Evolutionary conservation across 2,113 vertebrate species (phyloP).

Genomic region (Chiloscyllium plagiosum): DNA sequence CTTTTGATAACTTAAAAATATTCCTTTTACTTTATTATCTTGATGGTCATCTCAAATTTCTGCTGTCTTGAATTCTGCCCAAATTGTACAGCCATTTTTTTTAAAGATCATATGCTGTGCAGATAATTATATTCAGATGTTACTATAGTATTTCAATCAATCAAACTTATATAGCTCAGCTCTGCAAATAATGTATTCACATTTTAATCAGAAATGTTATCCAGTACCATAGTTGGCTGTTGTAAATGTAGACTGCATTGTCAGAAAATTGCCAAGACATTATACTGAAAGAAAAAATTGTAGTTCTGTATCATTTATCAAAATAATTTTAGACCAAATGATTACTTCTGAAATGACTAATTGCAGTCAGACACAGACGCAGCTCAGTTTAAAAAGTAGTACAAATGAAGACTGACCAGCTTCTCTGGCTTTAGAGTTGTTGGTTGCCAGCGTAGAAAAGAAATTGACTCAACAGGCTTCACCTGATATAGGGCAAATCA

Average conservation of each 20-base stretch:
- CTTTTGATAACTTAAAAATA: neutral
- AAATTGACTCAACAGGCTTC: neutral
- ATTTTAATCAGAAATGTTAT: neutral
- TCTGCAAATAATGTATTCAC: neutral
- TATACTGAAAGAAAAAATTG: neutral
- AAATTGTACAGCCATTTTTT: neutral
- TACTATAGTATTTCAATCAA: neutral
- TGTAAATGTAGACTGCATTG: neutral
- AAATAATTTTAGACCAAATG: neutral
- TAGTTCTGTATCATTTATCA: neutral
- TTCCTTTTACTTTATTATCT: neutral
- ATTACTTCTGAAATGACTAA: neutral
- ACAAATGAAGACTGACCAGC: neutral
- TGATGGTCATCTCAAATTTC: neutral
- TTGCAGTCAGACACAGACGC: neutral
- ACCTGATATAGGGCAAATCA: neutral
- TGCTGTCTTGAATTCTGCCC: neutral
- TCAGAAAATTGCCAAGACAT: neutral
- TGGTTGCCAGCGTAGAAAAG: neutral
- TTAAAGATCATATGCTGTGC: neutral
- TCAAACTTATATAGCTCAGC: neutral
- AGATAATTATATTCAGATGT: neutral
- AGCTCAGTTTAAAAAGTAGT: neutral
- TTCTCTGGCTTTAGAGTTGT: neutral
- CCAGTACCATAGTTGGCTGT: neutral